phyloP scores from a whole-genome alignment of 2,113 vertebrate species.

The Chloropsis cyanopogon region DNA sequence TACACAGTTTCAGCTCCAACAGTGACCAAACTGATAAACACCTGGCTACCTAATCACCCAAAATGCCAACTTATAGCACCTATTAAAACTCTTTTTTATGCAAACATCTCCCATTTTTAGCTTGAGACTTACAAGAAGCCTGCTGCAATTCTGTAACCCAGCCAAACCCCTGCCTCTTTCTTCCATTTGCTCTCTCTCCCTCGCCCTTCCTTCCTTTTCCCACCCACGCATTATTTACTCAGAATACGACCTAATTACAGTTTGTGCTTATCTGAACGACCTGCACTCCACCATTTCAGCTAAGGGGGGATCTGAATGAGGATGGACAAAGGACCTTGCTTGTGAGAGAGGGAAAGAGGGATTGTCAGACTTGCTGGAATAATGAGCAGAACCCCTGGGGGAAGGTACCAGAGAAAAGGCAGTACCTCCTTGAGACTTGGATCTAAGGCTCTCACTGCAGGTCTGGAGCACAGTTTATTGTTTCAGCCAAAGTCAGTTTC shows the following conservation, averaged over 20 bases:
- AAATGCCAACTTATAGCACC: not conserved
- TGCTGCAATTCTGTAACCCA: not conserved
- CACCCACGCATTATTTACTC: slow-evolving; percentile 36
- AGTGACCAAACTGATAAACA: not conserved
- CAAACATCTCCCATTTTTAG: not conserved
- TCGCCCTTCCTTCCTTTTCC: slow-evolving; percentile 15
- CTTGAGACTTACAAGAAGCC: not conserved
- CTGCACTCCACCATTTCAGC: not conserved
- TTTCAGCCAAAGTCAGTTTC: slow-evolving; percentile 5
- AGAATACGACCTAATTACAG: slow-evolving; percentile 20
- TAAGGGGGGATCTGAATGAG: not conserved
- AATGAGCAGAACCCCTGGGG: not conserved
- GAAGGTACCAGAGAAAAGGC: not conserved
- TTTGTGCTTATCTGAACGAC: slow-evolving; percentile 32
- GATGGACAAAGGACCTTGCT: not conserved
- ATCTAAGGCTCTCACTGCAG: not conserved
- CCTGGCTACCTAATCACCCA: not conserved
- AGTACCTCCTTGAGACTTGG: not conserved
- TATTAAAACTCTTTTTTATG: not conserved
- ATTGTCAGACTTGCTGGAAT: not conserved
- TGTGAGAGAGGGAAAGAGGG: not conserved
- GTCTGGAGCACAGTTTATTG: not conserved
- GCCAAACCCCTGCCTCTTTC: slow-evolving; percentile 4
- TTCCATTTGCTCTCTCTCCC: not conserved
- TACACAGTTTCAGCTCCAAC: not conserved